Percentiles rank a stretch among this genome's conserved stretches.
Conservation (phyloP, 2,888 invertebrate genomes). For the Arenicola marina region DNA sequence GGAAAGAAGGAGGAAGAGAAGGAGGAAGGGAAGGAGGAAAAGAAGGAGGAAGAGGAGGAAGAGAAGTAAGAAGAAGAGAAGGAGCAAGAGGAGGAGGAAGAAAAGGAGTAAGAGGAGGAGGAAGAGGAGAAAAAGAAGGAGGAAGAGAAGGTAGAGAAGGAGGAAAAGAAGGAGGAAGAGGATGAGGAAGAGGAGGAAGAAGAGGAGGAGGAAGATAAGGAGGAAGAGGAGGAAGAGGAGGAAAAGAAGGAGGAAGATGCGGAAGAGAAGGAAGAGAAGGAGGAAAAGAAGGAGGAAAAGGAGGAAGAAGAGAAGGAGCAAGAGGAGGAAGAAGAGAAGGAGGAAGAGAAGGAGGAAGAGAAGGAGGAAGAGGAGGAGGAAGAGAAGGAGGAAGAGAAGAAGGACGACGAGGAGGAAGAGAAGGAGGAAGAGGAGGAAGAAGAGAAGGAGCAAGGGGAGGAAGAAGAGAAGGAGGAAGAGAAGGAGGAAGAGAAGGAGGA, state of each 20-base stretch:
- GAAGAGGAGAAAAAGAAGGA: no score
- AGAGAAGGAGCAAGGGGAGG: no score
- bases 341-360: background rate
- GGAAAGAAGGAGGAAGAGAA: no score
- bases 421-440: background rate
- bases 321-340: background rate
- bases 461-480: background rate
- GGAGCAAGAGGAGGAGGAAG: no score
- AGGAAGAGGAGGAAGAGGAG: background rate
- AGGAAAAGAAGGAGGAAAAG: background rate
- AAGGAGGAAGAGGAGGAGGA: background rate
- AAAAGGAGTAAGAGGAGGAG: no score
- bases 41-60: no score
- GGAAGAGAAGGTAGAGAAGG: background rate
- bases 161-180: background rate
- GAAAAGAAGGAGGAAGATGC: no score
- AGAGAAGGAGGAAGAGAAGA: background rate
- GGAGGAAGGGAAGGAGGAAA: no score
- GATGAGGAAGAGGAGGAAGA: background rate
- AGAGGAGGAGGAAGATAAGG: no score
- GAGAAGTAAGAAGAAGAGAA: no score
- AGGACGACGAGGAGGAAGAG: background rate
- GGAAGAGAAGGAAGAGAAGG: background rate
- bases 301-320: background rate
- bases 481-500: no score